A percentile compares a stretch with the other conserved stretches of the same genome.
Conservation (phyloP, 2,888 invertebrate genomes). For the Yponomeuta evonymella region DNA sequence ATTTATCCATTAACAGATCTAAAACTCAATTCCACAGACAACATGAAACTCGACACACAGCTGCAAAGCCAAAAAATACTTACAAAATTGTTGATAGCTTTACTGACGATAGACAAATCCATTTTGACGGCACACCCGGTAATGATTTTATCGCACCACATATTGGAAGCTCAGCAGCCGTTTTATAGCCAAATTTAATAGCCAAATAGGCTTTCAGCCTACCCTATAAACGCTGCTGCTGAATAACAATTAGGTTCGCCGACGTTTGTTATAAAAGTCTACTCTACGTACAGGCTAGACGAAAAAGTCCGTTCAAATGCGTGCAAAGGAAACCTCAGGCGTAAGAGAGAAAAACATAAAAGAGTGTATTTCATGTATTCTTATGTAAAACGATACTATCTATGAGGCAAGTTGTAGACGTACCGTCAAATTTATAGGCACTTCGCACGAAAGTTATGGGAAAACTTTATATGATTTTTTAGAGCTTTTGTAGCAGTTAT, state of each 20-base stretch:
- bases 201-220: background rate
- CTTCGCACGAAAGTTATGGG: slow-evolving; percentile 51
- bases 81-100: slow-evolving; percentile 62
- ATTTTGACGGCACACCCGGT: slow-evolving; percentile 30
- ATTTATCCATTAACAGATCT: too few species aligned
- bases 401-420: slow-evolving; percentile 24
- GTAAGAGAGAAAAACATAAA: background rate
- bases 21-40: too few species aligned
- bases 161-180: slow-evolving; percentile 3
- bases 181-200: background rate
- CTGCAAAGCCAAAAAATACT: slow-evolving; percentile 33
- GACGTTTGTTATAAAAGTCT: background rate
- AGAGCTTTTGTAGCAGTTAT: background rate
- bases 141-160: slow-evolving; percentile 14
- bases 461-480: slow-evolving; percentile 28
- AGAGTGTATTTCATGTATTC: slow-evolving; percentile 46
- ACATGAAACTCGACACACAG: background rate
- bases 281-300: slow-evolving; percentile 7
- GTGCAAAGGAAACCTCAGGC: slow-evolving; percentile 50
- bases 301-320: slow-evolving; percentile 32
- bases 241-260: slow-evolving; percentile 1
- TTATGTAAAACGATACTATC: slow-evolving; percentile 51
- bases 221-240: background rate
- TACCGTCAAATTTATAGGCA: slow-evolving; percentile 42
- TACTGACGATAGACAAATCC: slow-evolving; percentile 61